A percentile compares a stretch with the other conserved stretches of the same genome.
These are phyloP conservation scores for Atherix ibis DNA, from an alignment of 2,888 invertebrate genomes.

Conservation along the genomic window DNA sequence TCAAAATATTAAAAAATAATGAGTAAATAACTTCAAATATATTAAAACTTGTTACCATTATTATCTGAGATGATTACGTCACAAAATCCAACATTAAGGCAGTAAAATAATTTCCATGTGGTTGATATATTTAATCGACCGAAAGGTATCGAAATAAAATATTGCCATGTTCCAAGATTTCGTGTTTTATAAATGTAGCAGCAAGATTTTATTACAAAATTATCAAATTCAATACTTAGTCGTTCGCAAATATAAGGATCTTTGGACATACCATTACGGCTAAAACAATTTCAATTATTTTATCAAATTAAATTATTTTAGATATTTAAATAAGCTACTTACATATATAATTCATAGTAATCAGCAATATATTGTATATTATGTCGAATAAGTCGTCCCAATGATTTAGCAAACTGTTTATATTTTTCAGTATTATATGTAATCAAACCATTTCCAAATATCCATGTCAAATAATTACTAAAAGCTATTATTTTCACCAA, in stretches of 20 bases:
- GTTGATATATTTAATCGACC: constrained; percentile 39
- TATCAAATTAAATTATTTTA: background rate
- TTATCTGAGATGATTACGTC: constrained; percentile 17
- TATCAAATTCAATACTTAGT: constrained; percentile 56
- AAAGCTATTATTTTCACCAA: constrained; percentile 54
- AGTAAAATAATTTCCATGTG: constrained; percentile 50
- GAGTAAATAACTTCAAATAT: too few species aligned
- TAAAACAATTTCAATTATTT: constrained; percentile 10
- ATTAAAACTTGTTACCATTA: constrained; percentile 7
- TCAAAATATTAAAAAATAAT: too few species aligned
- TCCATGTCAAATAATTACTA: constrained; percentile 43
- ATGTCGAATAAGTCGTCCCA: constrained; percentile 52
- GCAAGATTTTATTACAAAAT: constrained; percentile 52
- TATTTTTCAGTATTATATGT: constrained; percentile 44
- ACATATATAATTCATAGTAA: constrained; percentile 32
- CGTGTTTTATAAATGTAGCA: constrained; percentile 53
- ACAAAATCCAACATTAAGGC: constrained; percentile 40
- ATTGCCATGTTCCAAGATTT: constrained; percentile 65
- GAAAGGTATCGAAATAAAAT: constrained; percentile 60
- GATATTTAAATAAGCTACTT: constrained; percentile 8
- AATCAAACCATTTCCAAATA: constrained; percentile 47
- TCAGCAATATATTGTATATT: constrained; percentile 58
- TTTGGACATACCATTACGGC: constrained; percentile 25
- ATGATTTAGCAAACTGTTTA: constrained; percentile 49
- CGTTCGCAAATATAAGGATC: constrained; percentile 37